Conservation (phyloP, 2,888 invertebrate species). For the Noctua janthe region DNA sequence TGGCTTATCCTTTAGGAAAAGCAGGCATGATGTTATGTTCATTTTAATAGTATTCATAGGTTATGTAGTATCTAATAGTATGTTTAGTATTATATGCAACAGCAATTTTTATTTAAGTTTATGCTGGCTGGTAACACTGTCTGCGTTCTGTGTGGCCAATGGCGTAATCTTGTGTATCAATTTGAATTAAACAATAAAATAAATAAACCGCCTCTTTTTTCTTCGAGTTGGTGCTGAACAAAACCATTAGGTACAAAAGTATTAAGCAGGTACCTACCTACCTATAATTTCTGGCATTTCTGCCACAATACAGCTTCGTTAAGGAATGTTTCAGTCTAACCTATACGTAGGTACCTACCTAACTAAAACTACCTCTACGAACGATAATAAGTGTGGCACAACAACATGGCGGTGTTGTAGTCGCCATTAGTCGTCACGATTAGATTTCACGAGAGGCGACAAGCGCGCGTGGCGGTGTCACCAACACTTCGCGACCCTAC, state of each 20-base stretch:
- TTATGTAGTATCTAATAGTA: neutral
- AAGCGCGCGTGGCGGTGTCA: conserved; percentile 80
- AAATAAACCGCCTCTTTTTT: too few species aligned
- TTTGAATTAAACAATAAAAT: too few species aligned
- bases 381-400: conserved; percentile 11
- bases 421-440: conserved; percentile 69
- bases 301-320: neutral
- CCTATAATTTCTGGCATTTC: neutral
- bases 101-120: too few species aligned
- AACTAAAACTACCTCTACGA: neutral
- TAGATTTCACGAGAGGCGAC: conserved; percentile 80
- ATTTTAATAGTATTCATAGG: neutral
- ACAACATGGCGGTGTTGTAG: conserved; percentile 15
- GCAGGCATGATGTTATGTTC: neutral
- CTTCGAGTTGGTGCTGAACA: too few species aligned
- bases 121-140: too few species aligned
- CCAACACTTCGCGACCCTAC: conserved; percentile 74
- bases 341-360: neutral
- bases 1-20: neutral
- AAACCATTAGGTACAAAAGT: too few species aligned
- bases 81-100: neutral
- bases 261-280: too few species aligned
- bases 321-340: neutral
- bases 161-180: too few species aligned
- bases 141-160: too few species aligned